These are phyloP conservation scores for Spinus pinus DNA, from an alignment of 2,797 vertebrate genomes.

Conservation along the genomic window DNA sequence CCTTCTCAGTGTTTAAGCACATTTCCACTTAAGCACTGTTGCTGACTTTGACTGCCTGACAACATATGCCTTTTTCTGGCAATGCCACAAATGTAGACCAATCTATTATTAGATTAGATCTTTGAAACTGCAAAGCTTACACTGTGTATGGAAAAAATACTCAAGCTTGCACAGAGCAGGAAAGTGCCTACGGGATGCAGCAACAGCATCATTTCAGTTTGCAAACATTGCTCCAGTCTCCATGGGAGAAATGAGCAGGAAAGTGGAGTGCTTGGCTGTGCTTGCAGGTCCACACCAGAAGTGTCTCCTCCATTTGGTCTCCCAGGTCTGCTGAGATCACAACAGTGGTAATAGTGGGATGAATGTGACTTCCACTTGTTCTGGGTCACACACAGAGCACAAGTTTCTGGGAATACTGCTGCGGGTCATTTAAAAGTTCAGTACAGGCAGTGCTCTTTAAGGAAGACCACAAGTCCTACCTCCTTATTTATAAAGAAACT, in stretches of 20 bases:
- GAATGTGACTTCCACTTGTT: rapidly evolving
- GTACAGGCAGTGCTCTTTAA: not conserved
- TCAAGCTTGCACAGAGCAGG: not conserved
- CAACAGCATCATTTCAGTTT: not conserved
- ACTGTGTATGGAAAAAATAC: not conserved
- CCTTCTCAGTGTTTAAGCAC: conserved; percentile 40
- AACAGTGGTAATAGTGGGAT: rapidly evolving
- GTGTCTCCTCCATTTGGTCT: not conserved
- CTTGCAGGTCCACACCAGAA: not conserved
- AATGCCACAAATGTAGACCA: conserved; percentile 55
- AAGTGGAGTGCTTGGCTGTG: not conserved
- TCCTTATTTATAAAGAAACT: not conserved
- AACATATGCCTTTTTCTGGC: conserved; percentile 70
- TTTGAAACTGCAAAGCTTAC: not conserved
- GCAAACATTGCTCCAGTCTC: not conserved
- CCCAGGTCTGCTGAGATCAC: not conserved
- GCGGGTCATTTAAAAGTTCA: not conserved
- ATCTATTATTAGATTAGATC: conserved; percentile 62
- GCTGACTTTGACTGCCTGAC: conserved; percentile 52
- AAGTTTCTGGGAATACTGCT: not conserved
- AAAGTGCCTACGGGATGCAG: not conserved
- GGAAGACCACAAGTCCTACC: not conserved
- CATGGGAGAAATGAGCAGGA: not conserved
- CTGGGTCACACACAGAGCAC: not conserved
- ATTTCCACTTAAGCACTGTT: conserved; percentile 48